Base-by-base conservation (phyloP, 2,888 invertebrate species). In the Trachelus tabidus region DNA sequence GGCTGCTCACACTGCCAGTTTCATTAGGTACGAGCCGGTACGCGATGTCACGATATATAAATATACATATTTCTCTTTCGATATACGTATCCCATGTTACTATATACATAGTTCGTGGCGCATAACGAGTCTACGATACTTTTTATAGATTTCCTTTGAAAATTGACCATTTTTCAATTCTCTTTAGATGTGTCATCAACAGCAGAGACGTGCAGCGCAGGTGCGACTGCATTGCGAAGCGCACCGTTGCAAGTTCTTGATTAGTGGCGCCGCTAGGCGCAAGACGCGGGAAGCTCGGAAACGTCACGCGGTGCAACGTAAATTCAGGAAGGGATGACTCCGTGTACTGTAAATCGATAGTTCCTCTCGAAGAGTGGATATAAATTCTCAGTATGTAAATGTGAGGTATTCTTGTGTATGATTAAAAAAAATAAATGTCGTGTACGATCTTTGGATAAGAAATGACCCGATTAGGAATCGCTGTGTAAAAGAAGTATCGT, bases 1-100 rank as follows among this genome's bases (percentile, higher is more conserved):
- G 76, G 75, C 81, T 83, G 71, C 56, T 56, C 56, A 23, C 23
- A 9, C 56, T 74, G 76, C 73, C 82, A 77, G 79, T 82, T 83
- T 81, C 81, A 83, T 82, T 80, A 81, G 76, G 77, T 56, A 71
- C 73, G 71, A 71, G 9, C 71, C 31, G 33, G 71, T 71, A 56
- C 56, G 56, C 15, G 9, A 9, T 56, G 56, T 23, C 56, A 40
- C 15, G 15, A 40, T 56, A 56, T 56, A 56, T 56, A 40, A 40
- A 40, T 37, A 40, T 56, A 56, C 23, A 56, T 23, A 56, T 56
- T 56, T 56, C 23, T 2, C 2, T 23, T 9, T 23, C 2, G 23
- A 56, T 9, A 56, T 56, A 56, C 23, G 9, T 23, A 56, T 56
- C 23, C 23, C 15, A 9, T 15, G 9, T 23, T 0, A 56, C 23